Evolutionary conservation across 2,113 vertebrate species (phyloP).

Genomic region (Perccottus glenii): DNA sequence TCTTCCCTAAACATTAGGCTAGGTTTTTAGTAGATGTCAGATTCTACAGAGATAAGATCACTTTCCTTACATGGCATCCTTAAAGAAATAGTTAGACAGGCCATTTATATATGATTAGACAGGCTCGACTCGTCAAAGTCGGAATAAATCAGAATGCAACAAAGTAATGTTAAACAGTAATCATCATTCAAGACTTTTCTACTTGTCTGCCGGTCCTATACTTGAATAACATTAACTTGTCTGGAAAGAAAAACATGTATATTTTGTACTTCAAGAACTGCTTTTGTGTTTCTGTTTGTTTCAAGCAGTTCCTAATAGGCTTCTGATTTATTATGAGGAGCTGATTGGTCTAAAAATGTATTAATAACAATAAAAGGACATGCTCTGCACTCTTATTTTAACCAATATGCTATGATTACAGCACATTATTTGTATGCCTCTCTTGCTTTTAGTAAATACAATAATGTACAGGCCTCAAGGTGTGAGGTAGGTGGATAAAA

Average conservation of each 20-base stretch:
- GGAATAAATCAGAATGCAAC: conserved; percentile 7
- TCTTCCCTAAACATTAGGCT: conserved; percentile 12
- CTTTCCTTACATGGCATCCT: conserved; percentile 34
- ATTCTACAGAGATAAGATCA: conserved; percentile 33
- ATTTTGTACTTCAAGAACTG: conserved; percentile 25
- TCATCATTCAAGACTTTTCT: conserved; percentile 30
- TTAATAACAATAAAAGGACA: conserved; percentile 4
- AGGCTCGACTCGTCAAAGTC: conserved; percentile 28
- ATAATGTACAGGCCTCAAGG: conserved; percentile 6
- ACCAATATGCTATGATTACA: background rate
- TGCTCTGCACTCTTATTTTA: background rate
- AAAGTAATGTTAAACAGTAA: conserved; percentile 15
- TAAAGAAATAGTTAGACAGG: conserved; percentile 61
- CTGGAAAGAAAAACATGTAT: conserved; percentile 30
- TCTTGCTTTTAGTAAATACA: conserved; percentile 4
- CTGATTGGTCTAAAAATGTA: conserved; percentile 3
- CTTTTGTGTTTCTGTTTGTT: conserved; percentile 28
- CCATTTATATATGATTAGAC: conserved; percentile 62
- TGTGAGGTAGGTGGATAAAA: conserved; percentile 5
- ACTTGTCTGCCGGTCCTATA: conserved; percentile 18
- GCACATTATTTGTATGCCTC: conserved; percentile 5
- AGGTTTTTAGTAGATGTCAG: conserved; percentile 33
- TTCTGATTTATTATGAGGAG: conserved; percentile 40
- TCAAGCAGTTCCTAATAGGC: conserved; percentile 12
- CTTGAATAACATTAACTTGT: conserved; percentile 9